Evolutionary conservation across 2,797 vertebrate genomes (phyloP).

Genomic region (Muraenolepis orangiensis): DNA sequence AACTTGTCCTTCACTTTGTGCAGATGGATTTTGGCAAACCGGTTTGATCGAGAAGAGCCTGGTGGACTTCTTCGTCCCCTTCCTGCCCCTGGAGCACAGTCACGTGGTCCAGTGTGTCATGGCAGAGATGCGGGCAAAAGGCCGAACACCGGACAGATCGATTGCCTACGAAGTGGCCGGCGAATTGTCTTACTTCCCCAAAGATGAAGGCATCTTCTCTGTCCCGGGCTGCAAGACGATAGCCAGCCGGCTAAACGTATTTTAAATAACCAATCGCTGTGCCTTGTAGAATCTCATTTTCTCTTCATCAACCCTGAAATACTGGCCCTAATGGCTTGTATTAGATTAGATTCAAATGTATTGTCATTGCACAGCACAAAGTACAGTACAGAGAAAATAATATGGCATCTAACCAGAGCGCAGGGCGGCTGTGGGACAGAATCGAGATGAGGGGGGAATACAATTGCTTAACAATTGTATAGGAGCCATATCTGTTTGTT

Average conservation of each 20-base stretch:
- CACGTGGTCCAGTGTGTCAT: constrained; percentile 83
- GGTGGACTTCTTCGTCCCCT: constrained; percentile 91
- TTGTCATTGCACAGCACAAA: too few relatives aligned
- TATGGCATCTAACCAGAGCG: too few relatives aligned
- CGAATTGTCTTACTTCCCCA: constrained; percentile 86
- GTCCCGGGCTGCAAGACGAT: constrained; percentile 93
- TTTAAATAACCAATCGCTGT: constrained; percentile 44
- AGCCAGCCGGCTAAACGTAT: constrained; percentile 80
- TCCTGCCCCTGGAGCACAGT: constrained; percentile 87
- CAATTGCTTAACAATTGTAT: too few relatives aligned
- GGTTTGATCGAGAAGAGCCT: constrained; percentile 87
- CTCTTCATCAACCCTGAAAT: too few relatives aligned
- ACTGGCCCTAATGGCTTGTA: not conserved
- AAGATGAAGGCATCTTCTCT: constrained; percentile 79
- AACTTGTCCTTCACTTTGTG: not conserved
- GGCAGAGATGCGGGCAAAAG: constrained; percentile 77
- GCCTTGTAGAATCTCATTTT: too few relatives aligned
- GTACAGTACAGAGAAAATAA: too few relatives aligned
- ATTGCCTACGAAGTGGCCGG: constrained; percentile 74
- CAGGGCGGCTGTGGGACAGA: too few relatives aligned
- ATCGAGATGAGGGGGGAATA: too few relatives aligned
- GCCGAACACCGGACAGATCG: fast-evolving
- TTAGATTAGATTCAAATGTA: too few relatives aligned
- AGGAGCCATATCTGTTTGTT: too few relatives aligned
- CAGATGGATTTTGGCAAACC: constrained; percentile 89